Evolutionary conservation across 2,888 invertebrate genomes (phyloP).

Genomic region (Icerya purchasi): DNA sequence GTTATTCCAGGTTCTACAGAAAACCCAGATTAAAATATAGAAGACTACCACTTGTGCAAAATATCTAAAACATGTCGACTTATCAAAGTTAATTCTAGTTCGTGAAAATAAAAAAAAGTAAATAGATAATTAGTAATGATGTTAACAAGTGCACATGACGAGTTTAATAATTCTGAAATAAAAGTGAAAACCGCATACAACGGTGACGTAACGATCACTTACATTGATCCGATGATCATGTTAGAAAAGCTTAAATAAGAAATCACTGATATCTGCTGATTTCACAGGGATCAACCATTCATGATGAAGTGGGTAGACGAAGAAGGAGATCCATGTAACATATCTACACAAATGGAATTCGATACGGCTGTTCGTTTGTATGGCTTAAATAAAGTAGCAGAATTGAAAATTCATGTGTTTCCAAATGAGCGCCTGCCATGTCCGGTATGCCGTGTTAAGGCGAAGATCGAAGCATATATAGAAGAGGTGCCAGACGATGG

Average conservation of each 20-base stretch:
- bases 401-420: too few relatives aligned
- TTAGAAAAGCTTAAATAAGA: slow-evolving; percentile 72
- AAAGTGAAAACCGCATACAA: slow-evolving; percentile 78
- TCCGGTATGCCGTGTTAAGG: too few relatives aligned
- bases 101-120: too few relatives aligned
- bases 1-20: too few relatives aligned
- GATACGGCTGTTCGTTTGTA: slow-evolving; percentile 88
- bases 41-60: too few relatives aligned
- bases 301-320: slow-evolving; percentile 99
- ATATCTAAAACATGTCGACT: too few relatives aligned
- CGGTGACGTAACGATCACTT: slow-evolving; percentile 63
- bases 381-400: slow-evolving; percentile 87
- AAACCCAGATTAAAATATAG: too few relatives aligned
- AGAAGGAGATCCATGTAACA: slow-evolving; percentile 95
- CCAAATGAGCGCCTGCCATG: too few relatives aligned
- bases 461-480: slow-evolving; percentile 97
- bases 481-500: slow-evolving; percentile 94
- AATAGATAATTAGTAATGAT: too few relatives aligned
- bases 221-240: slow-evolving; percentile 70
- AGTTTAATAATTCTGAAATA: too few relatives aligned
- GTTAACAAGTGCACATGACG: too few relatives aligned
- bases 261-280: slow-evolving; percentile 84
- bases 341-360: slow-evolving; percentile 85
- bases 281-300: slow-evolving; percentile 63
- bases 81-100: too few relatives aligned